Evolutionary conservation across 2,888 invertebrate species (phyloP), one percentile per base, ranked within the genome.

Genomic region (Leucophora obtusa): DNA sequence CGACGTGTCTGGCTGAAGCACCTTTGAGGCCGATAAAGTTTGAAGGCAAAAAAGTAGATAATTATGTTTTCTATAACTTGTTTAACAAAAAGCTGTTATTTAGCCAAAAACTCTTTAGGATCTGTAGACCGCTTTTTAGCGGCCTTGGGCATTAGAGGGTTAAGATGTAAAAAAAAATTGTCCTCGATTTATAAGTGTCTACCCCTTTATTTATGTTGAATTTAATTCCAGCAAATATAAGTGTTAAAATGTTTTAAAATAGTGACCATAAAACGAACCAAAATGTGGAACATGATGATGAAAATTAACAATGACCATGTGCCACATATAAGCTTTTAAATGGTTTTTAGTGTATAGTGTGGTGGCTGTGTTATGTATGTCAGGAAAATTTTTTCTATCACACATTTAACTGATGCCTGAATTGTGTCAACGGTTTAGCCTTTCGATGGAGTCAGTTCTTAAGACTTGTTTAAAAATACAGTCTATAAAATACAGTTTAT

Each of bases 241-340:
- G 38, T 38, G 38, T 38, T 9, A 38, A 38, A 38, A 38, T 11
- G 38, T 38, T 38, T 38, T 38, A 11, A 38, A 38, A 38, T 38
- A 38, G 38, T 38, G 38, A 38, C 38, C 38, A 38, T 38, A 11
- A 38, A 59, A 28, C 10, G 10, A 14, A 59, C 24, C 17, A 17
- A 15, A 35, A 59, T 72, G 21, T 60, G 71, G 15, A 53, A 14
- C 35, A 66, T 68, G 71, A 71, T 68, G 66, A 33, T 75, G 66
- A 68, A 71, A 80, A 71, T 75, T 71, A 71, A 80, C 71, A 75
- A 50, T 68, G 68, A 80, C 56, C 75, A 80, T 75, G 75, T 63
- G 38, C 54, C 65, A 58, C 54, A 79, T 65, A 70, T 79, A 74
- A 79, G 73, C 62, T 70, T 50, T 71, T 56, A 71, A 74, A 70